A percentile compares a stretch with the other conserved stretches of the same genome.
Conservation (phyloP, 2,888 invertebrate genomes). For the Drosophila diplacantha region DNA sequence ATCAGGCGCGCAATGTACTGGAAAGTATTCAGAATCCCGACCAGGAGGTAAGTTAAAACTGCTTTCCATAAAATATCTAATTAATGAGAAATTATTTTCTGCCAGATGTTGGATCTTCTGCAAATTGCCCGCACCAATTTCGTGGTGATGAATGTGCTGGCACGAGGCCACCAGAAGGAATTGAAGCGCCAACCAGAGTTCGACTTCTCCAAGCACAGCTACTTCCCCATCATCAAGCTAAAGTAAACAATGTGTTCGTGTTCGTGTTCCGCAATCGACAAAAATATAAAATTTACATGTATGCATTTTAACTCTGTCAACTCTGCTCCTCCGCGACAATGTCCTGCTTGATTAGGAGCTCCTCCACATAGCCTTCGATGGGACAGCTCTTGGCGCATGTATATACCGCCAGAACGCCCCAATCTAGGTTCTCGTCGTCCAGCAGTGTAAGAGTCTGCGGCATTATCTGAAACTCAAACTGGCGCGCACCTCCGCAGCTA, state of each 20-base stretch:
- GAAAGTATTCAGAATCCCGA: conserved; percentile 90
- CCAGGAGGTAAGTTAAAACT: conserved; percentile 82
- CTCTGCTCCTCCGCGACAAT: conserved; percentile 63
- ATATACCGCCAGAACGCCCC: conserved; percentile 92
- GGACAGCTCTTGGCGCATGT: conserved; percentile 90
- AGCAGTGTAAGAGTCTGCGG: conserved; percentile 87
- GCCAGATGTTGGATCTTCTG: conserved; percentile 86
- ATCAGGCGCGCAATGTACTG: conserved; percentile 90
- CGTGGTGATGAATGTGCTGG: conserved; percentile 93
- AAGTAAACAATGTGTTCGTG: conserved; percentile 47
- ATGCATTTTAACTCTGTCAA: conserved; percentile 18
- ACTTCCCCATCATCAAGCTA: conserved; percentile 93
- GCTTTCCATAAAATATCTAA: not conserved
- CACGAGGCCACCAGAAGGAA: conserved; percentile 94
- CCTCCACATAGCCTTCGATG: conserved; percentile 82
- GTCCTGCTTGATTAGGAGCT: conserved; percentile 93
- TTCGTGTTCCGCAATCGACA: conserved; percentile 40
- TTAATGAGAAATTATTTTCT: too few relatives aligned
- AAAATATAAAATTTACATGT: conserved; percentile 52
- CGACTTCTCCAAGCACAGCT: conserved; percentile 92
- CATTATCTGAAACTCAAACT: conserved; percentile 96
- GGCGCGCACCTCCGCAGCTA: conserved; percentile 85
- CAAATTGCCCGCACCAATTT: conserved; percentile 97
- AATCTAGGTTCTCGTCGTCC: conserved; percentile 87
- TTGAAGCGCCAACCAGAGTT: conserved; percentile 91